Percentiles rank a stretch among this genome's conserved stretches.
These are phyloP conservation scores for Cygnus atratus DNA, from an alignment of 2,113 vertebrate species.

Conservation along the genomic window DNA sequence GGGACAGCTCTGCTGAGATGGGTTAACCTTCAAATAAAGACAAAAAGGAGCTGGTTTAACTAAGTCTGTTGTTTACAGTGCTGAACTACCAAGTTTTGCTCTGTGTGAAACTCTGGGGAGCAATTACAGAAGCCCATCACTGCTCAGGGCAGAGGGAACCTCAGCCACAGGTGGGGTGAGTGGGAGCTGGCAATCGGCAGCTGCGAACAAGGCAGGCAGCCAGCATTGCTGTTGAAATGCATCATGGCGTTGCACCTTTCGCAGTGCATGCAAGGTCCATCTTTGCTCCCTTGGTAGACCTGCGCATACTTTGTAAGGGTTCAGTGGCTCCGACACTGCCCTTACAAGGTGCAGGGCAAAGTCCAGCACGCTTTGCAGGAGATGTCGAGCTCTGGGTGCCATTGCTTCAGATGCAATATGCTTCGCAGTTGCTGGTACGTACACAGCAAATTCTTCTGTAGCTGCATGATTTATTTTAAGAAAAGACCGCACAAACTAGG, in stretches of 20 bases:
- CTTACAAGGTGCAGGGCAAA: too few species aligned
- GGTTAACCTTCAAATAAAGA: neutral
- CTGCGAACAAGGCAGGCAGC: neutral
- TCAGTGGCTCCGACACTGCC: neutral
- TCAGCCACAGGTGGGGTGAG: neutral
- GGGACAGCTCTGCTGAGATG: neutral
- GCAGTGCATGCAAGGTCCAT: neutral
- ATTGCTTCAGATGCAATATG: neutral
- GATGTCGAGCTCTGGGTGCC: neutral
- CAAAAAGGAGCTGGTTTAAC: neutral
- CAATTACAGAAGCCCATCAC: neutral
- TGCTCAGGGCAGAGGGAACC: neutral
- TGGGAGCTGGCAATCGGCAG: neutral
- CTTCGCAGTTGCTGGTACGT: neutral
- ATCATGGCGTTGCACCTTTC: rapidly evolving
- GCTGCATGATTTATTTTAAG: neutral
- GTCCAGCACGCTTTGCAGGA: neutral
- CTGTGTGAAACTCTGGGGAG: neutral
- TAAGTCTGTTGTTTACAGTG: neutral
- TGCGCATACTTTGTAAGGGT: neutral
- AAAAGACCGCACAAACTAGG: neutral
- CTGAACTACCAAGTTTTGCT: neutral
- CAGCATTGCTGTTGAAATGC: neutral
- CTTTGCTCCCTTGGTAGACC: neutral
- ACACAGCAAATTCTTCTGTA: neutral